phyloP scores from a whole-genome alignment of 2,113 vertebrate species.

The Tautogolabrus adspersus region DNA sequence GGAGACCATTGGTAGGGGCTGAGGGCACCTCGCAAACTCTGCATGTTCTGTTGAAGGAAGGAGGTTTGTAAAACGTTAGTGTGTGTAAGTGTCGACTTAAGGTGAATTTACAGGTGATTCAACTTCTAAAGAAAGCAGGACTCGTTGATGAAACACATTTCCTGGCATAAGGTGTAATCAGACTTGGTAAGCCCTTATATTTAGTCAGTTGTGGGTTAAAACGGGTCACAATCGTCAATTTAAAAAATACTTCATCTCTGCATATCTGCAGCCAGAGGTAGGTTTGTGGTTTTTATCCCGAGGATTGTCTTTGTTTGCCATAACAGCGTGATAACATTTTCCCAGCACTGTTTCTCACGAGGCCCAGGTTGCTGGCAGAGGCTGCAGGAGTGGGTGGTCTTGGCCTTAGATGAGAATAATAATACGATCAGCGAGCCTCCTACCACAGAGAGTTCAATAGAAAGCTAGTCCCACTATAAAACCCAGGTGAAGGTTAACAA shows the following conservation, averaged over 20 bases:
- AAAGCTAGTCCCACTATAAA: not conserved
- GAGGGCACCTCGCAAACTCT: constrained; percentile 84
- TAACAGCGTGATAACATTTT: constrained; percentile 18
- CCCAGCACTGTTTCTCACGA: constrained; percentile 24
- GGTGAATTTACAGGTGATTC: not conserved
- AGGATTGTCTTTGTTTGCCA: constrained; percentile 31
- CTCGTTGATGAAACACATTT: not conserved
- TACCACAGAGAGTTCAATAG: constrained; percentile 1
- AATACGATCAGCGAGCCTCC: constrained; percentile 3
- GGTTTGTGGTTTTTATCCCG: constrained; percentile 11
- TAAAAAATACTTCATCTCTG: not conserved
- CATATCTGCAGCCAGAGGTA: not conserved
- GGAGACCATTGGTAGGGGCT: constrained; percentile 66
- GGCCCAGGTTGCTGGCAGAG: constrained; percentile 37
- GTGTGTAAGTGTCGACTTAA: too few relatives aligned
- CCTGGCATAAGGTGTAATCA: not conserved
- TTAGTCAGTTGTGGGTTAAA: not conserved
- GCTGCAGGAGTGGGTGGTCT: constrained; percentile 47
- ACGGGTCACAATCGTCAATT: not conserved
- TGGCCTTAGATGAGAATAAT: constrained; percentile 36
- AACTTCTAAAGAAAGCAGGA: not conserved
- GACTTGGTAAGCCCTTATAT: not conserved
- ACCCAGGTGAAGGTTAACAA: constrained; percentile 5
- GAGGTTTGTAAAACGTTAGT: not conserved
- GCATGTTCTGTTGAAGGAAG: constrained; percentile 72